Evolutionary conservation across 2,113 vertebrate species (phyloP), one percentile per base, ranked within the genome.

Genomic region (Ochotona princeps): DNA sequence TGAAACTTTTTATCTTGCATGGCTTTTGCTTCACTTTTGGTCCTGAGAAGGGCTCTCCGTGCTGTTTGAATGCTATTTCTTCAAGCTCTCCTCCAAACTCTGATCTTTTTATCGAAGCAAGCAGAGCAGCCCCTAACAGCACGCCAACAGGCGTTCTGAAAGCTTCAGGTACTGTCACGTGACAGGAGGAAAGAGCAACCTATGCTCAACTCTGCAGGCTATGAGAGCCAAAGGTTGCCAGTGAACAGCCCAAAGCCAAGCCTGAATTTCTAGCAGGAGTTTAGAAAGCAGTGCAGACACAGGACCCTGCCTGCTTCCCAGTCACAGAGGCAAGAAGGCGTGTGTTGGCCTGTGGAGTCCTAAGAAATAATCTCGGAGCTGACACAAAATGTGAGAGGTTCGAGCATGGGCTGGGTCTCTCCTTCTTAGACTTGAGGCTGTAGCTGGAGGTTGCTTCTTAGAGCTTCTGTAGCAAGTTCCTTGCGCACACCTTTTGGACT

Each of bases 181-280:
- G 90, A 93, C 72, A 25, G 54, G 54, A 83, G 60, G 7, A 69
- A 75, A 90, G 54, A 83, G 3, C 12, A 44, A 51, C 1, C 17
- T 10, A 2, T 23, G 17, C n/a, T 73, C 83, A 57, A 8, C 1
- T 32, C 23, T 2, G 28, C 72, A 25, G 4, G 0, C 60, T 47
- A 44, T 1, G 12, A 87, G 75, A 87, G 83, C 2, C 12, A 57
- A 30, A 7, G 32, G 49, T 66, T 65, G 21, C 30, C 70, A 10
- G 17, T 8, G 18, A 8, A n/a, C 3, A 60, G 8, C 32, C 49
- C 30, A 0, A 65, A n/a, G 11, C 9, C 18, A 44, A 3, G 15
- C 18, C 47, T 21, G 8, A n/a, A 69, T 38, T 9, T 83, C 61
- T 78, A 1, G 28, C 47, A 47, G 35, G 8, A 1, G 11, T 6